Evolutionary conservation across 2,888 invertebrate species (phyloP), one percentile per base, ranked within the genome.

Genomic region (Harpalus rubripes): DNA sequence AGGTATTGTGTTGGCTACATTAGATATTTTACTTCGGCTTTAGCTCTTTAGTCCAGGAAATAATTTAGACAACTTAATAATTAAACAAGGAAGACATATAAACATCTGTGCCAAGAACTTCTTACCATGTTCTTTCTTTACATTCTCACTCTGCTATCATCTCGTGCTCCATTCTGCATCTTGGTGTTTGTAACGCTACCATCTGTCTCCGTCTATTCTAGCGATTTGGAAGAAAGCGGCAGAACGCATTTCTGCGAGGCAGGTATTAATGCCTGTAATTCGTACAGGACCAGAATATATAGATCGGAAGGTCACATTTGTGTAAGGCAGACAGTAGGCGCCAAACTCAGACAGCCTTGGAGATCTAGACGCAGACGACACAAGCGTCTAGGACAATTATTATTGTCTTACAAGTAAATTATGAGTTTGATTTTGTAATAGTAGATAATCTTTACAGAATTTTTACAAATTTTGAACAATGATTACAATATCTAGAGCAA

Each of bases 221-320:
- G 56, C 79, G 59, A 79, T 79, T 32, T 79, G 56, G 39, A 22
- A 59, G 16, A 76, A 76, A 52, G 41, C 8, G 12, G 15, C 68
- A 58, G 41, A n/a, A 68, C 68, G 39, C 32, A 68, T 68, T 68
- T 68, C 39, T 7, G n/a, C 12, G 15, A 32, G 39, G 68, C 68
- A 68, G 68, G 15, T 68, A 68, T 68, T 63, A 63, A 63, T 63
- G 63, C 22, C 22, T 22, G 63, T 68, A 68, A 39, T 68, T 68
- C 32, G 68, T 68, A 32, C n/a, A 68, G 68, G 32, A 68, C 39
- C 32, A 68, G 68, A 68, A 68, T 68, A 68, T 68, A 68, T 68
- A 68, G 68, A 68, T 68, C 68, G 68, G 68, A 68, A 68, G 68
- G 68, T 68, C 68, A 68, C 39, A 68, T 68, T 68, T 68, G 68